A percentile compares a stretch with the other conserved stretches of the same genome.
Evolutionary conservation across 2,888 invertebrate genomes (phyloP).

Genomic region (Dynastes grantii): DNA sequence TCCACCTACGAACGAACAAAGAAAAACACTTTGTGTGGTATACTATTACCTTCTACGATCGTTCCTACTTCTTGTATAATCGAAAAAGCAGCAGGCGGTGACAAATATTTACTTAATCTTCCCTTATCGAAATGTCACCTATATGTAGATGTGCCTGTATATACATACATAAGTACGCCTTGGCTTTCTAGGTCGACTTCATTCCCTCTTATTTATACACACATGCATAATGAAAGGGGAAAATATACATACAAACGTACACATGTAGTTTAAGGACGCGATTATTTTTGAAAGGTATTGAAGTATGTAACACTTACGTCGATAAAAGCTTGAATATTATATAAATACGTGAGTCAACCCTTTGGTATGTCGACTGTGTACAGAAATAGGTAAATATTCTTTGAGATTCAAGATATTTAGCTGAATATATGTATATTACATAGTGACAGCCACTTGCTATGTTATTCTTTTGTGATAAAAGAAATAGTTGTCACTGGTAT

Average conservation of each 20-base stretch:
- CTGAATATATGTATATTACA: too few relatives aligned
- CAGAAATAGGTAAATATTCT: conserved; percentile 1
- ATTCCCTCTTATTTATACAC: conserved; percentile 13
- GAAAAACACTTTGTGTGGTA: conserved; percentile 48
- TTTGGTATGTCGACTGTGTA: conserved; percentile 30
- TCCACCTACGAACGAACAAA: conserved; percentile 44
- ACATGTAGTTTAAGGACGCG: conserved; percentile 10
- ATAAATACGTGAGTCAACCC: conserved; percentile 37
- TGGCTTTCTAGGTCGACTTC: conserved; percentile 19
- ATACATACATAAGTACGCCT: not conserved
- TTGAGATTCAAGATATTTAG: not conserved
- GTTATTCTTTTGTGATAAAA: too few relatives aligned
- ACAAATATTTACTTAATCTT: conserved; percentile 47
- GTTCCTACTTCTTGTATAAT: conserved; percentile 31
- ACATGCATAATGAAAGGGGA: not conserved
- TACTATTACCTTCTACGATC: conserved; percentile 25
- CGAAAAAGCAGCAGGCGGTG: conserved; percentile 40
- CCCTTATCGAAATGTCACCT: conserved; percentile 44
- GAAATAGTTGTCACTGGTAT: too few relatives aligned
- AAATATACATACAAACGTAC: not conserved
- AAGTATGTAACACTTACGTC: conserved; percentile 8
- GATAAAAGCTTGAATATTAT: conserved; percentile 16
- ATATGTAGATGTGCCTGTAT: conserved; percentile 7
- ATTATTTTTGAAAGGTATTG: conserved; percentile 13
- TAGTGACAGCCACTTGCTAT: too few relatives aligned